These are phyloP conservation scores for Aldabrachelys gigantea DNA, from an alignment of 2,113 vertebrate species.

Conservation along the genomic window DNA sequence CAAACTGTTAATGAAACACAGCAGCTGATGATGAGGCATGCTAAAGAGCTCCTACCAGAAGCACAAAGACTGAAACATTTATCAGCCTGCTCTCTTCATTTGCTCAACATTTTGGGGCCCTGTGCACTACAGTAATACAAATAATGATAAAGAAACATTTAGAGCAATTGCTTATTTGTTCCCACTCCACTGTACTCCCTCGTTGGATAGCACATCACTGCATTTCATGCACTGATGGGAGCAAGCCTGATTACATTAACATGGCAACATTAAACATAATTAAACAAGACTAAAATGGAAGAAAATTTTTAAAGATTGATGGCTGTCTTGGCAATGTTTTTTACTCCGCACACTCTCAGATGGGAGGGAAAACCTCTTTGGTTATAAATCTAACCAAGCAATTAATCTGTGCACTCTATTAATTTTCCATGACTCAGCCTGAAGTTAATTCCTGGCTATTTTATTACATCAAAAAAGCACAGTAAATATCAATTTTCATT, in stretches of 20 bases:
- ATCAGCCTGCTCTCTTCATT: neutral
- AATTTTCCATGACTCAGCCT: neutral
- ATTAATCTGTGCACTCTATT: neutral
- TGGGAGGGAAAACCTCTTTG: neutral
- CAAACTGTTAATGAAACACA: fast-evolving
- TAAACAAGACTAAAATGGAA: neutral
- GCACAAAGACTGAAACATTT: neutral
- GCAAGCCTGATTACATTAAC: neutral
- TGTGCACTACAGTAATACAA: neutral
- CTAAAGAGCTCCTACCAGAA: neutral
- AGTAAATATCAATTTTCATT: neutral
- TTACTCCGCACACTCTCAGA: neutral
- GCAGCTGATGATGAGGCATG: neutral
- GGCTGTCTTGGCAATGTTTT: neutral
- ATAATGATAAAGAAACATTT: neutral
- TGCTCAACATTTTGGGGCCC: neutral
- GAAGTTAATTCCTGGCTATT: neutral
- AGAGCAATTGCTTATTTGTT: neutral
- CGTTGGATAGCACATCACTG: neutral
- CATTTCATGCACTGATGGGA: neutral
- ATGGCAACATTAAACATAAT: neutral
- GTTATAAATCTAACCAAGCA: neutral
- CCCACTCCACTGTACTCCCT: neutral
- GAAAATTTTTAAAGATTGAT: neutral
- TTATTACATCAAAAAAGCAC: neutral